Evolutionary conservation across 2,888 invertebrate genomes (phyloP), one percentile per base, ranked within the genome.

Genomic region (Anticlea derivata): DNA sequence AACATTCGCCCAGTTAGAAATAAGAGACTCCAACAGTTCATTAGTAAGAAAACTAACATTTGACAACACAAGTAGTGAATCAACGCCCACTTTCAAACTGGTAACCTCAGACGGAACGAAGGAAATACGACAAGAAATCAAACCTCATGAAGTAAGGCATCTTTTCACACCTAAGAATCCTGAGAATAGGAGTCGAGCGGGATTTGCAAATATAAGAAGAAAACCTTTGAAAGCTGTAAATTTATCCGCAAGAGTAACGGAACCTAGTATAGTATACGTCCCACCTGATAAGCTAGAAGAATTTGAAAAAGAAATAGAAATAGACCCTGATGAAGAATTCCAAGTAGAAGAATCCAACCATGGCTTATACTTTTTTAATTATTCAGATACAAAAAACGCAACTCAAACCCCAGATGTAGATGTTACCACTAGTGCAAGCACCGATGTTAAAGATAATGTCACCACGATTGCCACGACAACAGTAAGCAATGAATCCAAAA

Each of bases 331-430:
- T 61, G 91, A 91, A 78, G 91, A 87, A 51, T 90, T 91, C 48
- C 91, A 91, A 77, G 91, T 91, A 1, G 91, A 91, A 55, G 91
- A 91, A 70, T 91, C 91, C 0, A 91, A 90, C 63, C 91, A 91
- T 61, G 91, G 91, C 26, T 59, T 91, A 8, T 91, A 91, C 72
- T 70, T 91, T 58, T 78, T 91, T 3, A 91, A 91, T 63, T 91
- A 88, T 73, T 89, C 91, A 3, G 89, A 90, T 31, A 77, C 86
- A 10, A 88, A 87, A 58, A 89, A 88, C 61, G 63, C 83, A 5
- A 87, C 88, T 13, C 78, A 78, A 51, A 73, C 50, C 34, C 68
- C 73, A n/a, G 69, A 68, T 26, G 50, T 74, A 48, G 86, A 79
- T 61, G 73, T 70, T 61, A 78, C 79, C 8, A 63, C 68, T 8